Percentiles rank a stretch among this genome's conserved stretches.
These are phyloP conservation scores for Serranus cabrilla DNA, from an alignment of 2,797 vertebrate genomes.

Conservation along the genomic window DNA sequence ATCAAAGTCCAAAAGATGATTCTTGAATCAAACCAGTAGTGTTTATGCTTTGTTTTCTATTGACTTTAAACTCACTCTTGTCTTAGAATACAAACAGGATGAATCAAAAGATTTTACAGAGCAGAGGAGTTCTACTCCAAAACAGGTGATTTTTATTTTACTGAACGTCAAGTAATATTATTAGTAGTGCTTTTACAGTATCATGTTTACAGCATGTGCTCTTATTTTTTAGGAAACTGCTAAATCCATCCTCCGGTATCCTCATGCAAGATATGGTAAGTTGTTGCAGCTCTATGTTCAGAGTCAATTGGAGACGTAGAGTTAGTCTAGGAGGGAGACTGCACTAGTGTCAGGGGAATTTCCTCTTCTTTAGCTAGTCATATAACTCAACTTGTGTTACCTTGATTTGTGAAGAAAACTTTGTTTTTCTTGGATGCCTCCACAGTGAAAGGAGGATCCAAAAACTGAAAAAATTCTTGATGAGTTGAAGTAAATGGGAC, in stretches of 20 bases:
- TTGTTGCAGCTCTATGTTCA: constrained; percentile 4
- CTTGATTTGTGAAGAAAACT: too few species aligned
- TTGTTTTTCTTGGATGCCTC: too few species aligned
- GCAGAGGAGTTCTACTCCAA: constrained; percentile 68
- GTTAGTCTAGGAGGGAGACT: not conserved
- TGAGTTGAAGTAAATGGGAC: too few species aligned
- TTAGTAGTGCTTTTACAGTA: not conserved
- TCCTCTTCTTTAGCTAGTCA: too few species aligned
- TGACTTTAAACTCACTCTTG: constrained; percentile 17
- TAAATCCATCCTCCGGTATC: constrained; percentile 71
- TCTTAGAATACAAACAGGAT: constrained; percentile 44
- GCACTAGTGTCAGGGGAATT: not conserved
- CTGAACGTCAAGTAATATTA: constrained; percentile 5
- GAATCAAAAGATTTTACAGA: constrained; percentile 42
- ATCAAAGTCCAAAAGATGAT: not conserved
- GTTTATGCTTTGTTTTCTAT: not conserved
- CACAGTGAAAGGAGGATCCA: too few species aligned
- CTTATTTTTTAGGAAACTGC: constrained; percentile 63
- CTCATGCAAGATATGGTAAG: constrained; percentile 68
- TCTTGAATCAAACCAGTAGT: not conserved
- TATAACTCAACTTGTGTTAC: too few species aligned
- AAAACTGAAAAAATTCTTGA: too few species aligned
- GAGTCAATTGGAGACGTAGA: not conserved
- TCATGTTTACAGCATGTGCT: not conserved
- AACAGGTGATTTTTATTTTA: constrained; percentile 63